phyloP scores from a whole-genome alignment of 2,113 vertebrate genomes.

The Salminus brasiliensis region DNA sequence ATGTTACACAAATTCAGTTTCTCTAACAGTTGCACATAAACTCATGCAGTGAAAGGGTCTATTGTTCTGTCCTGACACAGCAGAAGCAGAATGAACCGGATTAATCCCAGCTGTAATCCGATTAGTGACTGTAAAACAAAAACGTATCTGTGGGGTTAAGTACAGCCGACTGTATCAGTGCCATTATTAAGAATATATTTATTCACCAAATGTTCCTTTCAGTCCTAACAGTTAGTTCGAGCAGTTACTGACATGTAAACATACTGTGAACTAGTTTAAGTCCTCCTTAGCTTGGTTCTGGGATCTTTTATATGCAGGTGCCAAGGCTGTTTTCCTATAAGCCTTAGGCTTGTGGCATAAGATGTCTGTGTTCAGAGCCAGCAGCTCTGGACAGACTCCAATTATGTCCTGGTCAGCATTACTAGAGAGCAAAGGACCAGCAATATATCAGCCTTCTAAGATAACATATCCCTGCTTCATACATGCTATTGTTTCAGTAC shows the following conservation, averaged over 20 bases:
- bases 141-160: slow-evolving; percentile 29
- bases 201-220: neutral
- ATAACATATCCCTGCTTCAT: neutral
- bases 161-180: neutral
- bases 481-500: neutral
- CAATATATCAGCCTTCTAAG: neutral
- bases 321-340: neutral
- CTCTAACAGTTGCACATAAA: neutral
- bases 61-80: slow-evolving; percentile 30
- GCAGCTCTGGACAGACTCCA: neutral
- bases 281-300: neutral
- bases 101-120: slow-evolving; percentile 65
- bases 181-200: neutral
- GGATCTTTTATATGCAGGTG: neutral
- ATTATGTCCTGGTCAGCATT: slow-evolving; percentile 10
- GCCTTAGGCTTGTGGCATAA: neutral
- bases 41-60: slow-evolving; percentile 5
- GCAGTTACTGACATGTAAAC: neutral
- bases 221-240: neutral
- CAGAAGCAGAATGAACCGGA: slow-evolving; percentile 21
- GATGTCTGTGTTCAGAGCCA: slow-evolving; percentile 3
- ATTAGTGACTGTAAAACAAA: slow-evolving; percentile 58
- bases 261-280: neutral
- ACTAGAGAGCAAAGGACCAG: neutral
- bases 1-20: neutral